Evolutionary conservation across 2,113 vertebrate species (phyloP), one percentile per base, ranked within the genome.

Genomic region (Campylomormyrus tamandua): DNA sequence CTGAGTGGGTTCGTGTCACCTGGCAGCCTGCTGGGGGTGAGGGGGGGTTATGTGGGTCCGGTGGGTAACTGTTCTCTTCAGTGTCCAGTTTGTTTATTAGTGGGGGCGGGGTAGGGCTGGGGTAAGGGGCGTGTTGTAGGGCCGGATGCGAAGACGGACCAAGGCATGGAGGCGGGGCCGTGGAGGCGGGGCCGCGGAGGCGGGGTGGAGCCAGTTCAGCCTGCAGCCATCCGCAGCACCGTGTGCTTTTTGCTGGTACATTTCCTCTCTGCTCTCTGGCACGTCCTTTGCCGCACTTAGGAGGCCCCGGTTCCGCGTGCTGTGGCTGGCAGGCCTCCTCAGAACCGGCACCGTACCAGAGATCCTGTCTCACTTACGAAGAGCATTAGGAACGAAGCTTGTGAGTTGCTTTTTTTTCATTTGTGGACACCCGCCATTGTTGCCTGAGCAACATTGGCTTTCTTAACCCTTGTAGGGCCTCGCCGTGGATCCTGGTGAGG

Each of bases 21-120:
- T 87, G 91, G 87, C 87, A 91, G 87, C 15, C 80, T 86, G 52
- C 52, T 53, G 52, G 5, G 52, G 66, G 66, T 70, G 88, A 62
- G 56, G 56, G 56, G 56, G 19, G 56, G 56, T 21, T 24, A 24
- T 24, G 6, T 58, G 56, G 56, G 56, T 62, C 80, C 48, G n/a
- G 49, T 17, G 10, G 10, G 62, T n/a, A 10, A 66, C n/a, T 27
- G 62, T 27, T 27, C n/a, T 70, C 8, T 70, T 70, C 9, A 70
- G 9, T 58, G 56, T 58, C 21, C 56, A 24, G 56, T 24, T 58
- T 58, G 56, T 58, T 56, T 56, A 58, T 58, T 58, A 24, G 21
- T 58, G 52, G 53, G 19, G 53, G 19, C 19, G 21, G 19, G 53
- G 5, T 21, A 56, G 19, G 53, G 53, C 53, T 21, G 53, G 53